Evolutionary conservation across 1,140 invertebrate genomes (phyloP).

Genomic region (Rhopalosiphum padi): DNA sequence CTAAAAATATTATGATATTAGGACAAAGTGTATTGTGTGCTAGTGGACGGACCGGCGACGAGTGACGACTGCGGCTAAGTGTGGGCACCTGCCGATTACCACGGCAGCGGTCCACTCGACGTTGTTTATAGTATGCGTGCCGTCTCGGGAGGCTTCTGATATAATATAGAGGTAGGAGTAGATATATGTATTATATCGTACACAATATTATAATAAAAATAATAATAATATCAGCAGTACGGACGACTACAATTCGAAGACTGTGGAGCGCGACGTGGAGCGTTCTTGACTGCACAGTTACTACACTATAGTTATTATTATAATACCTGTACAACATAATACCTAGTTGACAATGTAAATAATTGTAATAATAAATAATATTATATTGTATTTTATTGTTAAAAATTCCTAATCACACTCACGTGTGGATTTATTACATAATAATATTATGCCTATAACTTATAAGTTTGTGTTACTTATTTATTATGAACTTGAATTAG

Average conservation of each 20-base stretch:
- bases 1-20: neutral
- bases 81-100: neutral
- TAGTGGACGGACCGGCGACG: neutral
- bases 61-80: neutral
- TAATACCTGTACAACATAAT: no score
- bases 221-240: neutral
- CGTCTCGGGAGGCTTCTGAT: neutral
- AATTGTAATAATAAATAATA: neutral
- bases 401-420: neutral
- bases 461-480: no score
- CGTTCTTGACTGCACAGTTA: neutral
- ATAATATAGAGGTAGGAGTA: neutral
- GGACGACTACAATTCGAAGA: neutral
- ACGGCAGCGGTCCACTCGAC: neutral
- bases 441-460: no score
- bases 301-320: neutral
- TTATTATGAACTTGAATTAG: neutral
- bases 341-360: no score
- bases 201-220: neutral
- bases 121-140: neutral
- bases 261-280: no score
- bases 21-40: neutral
- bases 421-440: neutral
- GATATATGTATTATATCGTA: neutral
- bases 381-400: neutral